These are phyloP conservation scores for Philhelius pedissequus DNA, from an alignment of 2,888 invertebrate genomes.

Conservation along the genomic window DNA sequence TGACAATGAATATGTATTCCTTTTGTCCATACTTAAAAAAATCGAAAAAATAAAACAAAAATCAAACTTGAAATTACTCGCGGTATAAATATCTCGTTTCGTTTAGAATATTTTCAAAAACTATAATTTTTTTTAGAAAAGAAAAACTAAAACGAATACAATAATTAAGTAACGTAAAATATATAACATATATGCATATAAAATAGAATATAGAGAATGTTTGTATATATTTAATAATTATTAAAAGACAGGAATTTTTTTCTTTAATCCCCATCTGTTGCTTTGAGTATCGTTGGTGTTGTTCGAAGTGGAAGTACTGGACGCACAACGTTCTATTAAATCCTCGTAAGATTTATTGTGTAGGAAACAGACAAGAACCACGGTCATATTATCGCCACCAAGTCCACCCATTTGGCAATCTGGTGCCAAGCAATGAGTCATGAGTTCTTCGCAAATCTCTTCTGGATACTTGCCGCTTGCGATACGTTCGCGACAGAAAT, in stretches of 20 bases:
- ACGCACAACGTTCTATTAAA: conserved; percentile 75
- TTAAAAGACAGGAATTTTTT: conserved; percentile 68
- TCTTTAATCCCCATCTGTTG: conserved; percentile 45
- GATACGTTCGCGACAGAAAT: conserved; percentile 92
- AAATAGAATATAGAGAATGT: conserved; percentile 68
- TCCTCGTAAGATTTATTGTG: conserved; percentile 77
- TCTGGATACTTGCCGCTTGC: conserved; percentile 92
- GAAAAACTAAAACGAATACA: conserved; percentile 70
- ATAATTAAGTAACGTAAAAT: conserved; percentile 71
- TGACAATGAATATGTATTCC: conserved; percentile 5
- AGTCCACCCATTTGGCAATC: conserved; percentile 98
- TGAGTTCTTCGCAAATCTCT: conserved; percentile 96
- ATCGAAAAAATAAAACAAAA: background rate
- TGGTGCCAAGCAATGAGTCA: conserved; percentile 96
- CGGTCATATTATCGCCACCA: conserved; percentile 99
- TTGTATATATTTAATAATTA: conserved; percentile 44
- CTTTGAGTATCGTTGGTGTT: conserved; percentile 45
- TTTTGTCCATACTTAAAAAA: conserved; percentile 9
- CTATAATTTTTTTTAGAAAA: conserved; percentile 18
- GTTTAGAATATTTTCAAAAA: conserved; percentile 5
- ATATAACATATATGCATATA: conserved; percentile 62
- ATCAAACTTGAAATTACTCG: background rate
- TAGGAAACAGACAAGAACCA: conserved; percentile 89
- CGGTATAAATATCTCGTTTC: conserved; percentile 13
- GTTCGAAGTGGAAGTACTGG: conserved; percentile 46